These are phyloP conservation scores for Phortica magna DNA, from an alignment of 2,888 invertebrate species.

Conservation along the genomic window DNA sequence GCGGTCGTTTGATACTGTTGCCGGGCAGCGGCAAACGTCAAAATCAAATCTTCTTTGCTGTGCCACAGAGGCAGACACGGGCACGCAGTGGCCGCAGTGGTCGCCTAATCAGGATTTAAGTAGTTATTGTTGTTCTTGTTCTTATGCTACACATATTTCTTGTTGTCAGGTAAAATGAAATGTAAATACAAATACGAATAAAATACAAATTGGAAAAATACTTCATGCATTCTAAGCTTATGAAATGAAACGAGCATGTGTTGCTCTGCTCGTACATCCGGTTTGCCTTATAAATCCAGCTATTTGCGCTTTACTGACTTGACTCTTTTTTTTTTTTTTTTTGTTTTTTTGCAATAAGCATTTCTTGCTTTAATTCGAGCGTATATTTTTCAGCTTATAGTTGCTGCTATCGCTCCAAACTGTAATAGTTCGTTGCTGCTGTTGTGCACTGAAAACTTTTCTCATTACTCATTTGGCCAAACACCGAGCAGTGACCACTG, in stretches of 20 bases:
- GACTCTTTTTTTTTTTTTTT: no score
- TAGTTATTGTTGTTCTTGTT: background rate
- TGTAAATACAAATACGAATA: constrained; percentile 31
- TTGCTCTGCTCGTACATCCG: background rate
- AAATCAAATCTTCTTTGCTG: constrained; percentile 59
- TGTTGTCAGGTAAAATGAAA: constrained; percentile 27
- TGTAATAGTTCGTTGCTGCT: no score
- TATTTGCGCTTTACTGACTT: no score
- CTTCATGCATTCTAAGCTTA: constrained; percentile 22
- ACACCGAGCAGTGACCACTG: constrained; percentile 52
- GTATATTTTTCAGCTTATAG: background rate
- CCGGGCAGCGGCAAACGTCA: constrained; percentile 58
- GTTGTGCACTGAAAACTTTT: constrained; percentile 62
- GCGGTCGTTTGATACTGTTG: constrained; percentile 69
- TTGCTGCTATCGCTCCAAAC: background rate
- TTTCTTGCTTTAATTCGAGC: no score
- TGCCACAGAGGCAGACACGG: constrained; percentile 50
- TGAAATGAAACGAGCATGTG: constrained; percentile 49
- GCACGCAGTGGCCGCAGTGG: constrained; percentile 53
- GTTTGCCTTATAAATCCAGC: background rate
- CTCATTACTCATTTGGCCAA: constrained; percentile 70
- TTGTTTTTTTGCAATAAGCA: no score
- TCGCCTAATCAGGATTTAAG: constrained; percentile 57
- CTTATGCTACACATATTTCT: background rate
- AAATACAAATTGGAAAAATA: constrained; percentile 52